Evolutionary conservation across 2,797 vertebrate genomes (phyloP), one percentile per base, ranked within the genome.

Genomic region (Chrysocyon brachyurus): DNA sequence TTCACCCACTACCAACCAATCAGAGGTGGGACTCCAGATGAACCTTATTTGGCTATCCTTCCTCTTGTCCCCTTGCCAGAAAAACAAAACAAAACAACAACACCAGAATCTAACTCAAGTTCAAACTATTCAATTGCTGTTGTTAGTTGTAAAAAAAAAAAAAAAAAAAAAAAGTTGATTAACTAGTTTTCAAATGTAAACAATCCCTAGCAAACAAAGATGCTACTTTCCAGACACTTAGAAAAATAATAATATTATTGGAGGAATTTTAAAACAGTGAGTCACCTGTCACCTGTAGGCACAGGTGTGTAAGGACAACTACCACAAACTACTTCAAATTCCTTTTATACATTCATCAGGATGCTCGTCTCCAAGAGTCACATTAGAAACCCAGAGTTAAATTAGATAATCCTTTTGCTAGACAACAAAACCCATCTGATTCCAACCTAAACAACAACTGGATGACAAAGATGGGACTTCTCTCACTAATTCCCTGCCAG

Each of bases 201-300:
- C 63, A 95, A n/a, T 90, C 73, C 54, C 78, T 85, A 36, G 40
- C 56, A 93, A 96, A 96, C 78, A 81, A 64, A 95, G 92, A 56
- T 28, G 72, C 40, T 86, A 73, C n/a, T 90, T 96, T 89, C 87
- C 96, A 96, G 97, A 97, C 97, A 73, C 79, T 95, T 94, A 96
- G 92, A 92, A 89, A 97, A 97, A 97, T 87, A 98, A 96, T 85
- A 97, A 97, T 97, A 97, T 95, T 97, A 89, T 94, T 90, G n/a
- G n/a, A 95, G 40, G 59, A 28, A 86, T 95, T 96, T 93, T 93
- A 33, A 96, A 83, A 73, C 72, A 73, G 54, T 97, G 95, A 97
- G 78, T 98, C 97, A 98, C 40, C 40, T 79, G 10, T 33, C 97
- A 98, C 40, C 49, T 75, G 10, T 33, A 68, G 36, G 63, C 40